Base-by-base conservation (phyloP, 2,113 vertebrate species). In the Notarius lentiginosus region DNA sequence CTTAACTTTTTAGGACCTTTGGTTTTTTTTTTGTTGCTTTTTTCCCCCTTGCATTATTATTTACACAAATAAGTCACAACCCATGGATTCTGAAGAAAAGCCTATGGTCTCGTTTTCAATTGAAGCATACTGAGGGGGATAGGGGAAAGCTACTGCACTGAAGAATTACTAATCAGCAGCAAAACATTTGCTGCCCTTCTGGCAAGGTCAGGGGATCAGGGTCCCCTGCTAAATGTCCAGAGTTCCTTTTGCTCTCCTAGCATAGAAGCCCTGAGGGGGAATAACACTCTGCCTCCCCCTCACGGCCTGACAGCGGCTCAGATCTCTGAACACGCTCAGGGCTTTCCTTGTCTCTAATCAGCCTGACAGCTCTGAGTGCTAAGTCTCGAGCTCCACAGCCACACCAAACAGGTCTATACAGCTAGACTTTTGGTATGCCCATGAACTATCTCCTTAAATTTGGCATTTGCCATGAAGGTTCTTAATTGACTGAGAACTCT, bases 131-230 rank as follows among this genome's bases (percentile, higher is more conserved):
- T 72, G 87, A 91, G 91, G 92, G 92, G 93, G 92, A 91, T 91
- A 91, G 93, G 91, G 82, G 56, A 87, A 24, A 76, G 82, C 61
- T 86, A 49, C 90, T 91, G 89, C 91, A 89, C 89, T 87, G 90
- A 89, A 92, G 92, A 93, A 90, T 91, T 87, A 86, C 94, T 96
- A 95, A 95, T 96, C 94, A 96, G 94, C 93, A 92, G 90, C 89
- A 92, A 94, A 95, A 94, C 93, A 95, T 94, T 95, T 94, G 93
- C 93, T 94, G 92, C 92, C 95, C 95, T 95, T 95, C 94, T 94
- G 94, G 95, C 94, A 95, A 95, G 94, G 95, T 95, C 93, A 93
- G 47, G 90, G 83, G 94, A 94, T 95, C 94, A 94, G 79, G 89
- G 91, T 95, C 93, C 92, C 91, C 92, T 88, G 94, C 92, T 94